A percentile compares a stretch with the other conserved stretches of the same genome.
Evolutionary conservation across 2,888 invertebrate genomes (phyloP).

Genomic region (Cantharis rufa): DNA sequence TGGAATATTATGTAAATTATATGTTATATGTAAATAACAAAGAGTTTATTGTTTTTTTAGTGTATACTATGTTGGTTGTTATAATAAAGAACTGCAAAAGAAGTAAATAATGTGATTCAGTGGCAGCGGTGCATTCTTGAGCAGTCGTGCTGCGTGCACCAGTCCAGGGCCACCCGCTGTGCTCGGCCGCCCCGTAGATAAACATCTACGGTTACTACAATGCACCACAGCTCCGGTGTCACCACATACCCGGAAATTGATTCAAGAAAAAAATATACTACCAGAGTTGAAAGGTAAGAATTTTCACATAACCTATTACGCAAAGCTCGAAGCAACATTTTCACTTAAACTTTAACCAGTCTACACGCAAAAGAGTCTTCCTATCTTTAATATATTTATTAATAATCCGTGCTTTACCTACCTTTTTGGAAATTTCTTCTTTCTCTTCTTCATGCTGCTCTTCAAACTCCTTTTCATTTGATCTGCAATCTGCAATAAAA

Average conservation of each 20-base stretch:
- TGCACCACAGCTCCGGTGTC: conserved; percentile 24
- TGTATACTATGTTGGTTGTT: conserved; percentile 2
- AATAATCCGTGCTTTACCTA: neutral
- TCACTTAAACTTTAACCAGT: neutral
- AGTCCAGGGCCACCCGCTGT: conserved; percentile 34
- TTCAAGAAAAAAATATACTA: conserved; percentile 8
- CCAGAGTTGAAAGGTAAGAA: neutral
- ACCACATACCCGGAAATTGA: conserved; percentile 23
- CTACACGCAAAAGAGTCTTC: too few relatives aligned
- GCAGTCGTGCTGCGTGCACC: conserved; percentile 38
- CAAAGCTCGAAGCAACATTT: neutral
- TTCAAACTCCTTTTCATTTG: too few relatives aligned
- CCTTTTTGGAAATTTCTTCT: neutral
- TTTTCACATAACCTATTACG: neutral
- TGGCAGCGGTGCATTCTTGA: conserved; percentile 34
- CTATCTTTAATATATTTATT: neutral
- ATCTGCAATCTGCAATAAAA: neutral
- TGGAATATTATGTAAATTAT: conserved; percentile 9
- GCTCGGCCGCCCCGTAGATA: conserved; percentile 32
- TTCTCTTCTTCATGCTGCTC: neutral
- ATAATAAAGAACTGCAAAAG: conserved; percentile 27
- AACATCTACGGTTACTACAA: conserved; percentile 32
- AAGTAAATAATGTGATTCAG: conserved; percentile 36
- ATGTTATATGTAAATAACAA: neutral
- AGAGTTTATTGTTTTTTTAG: neutral